phyloP scores from a whole-genome alignment of 2,113 vertebrate species.

The Eptatretus burgeri region DNA sequence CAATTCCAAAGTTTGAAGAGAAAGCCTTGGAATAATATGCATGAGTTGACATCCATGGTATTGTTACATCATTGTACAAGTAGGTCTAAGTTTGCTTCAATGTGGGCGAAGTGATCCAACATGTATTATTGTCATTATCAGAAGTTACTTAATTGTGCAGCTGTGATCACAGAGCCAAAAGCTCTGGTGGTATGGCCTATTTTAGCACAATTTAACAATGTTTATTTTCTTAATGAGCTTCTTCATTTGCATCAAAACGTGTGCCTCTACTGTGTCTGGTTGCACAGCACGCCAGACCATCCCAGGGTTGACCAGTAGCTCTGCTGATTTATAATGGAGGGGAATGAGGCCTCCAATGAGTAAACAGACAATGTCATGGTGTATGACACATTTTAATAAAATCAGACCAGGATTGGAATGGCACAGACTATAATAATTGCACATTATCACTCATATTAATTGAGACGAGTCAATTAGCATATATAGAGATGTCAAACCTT shows the following conservation, averaged over 20 bases:
- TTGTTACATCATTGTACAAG: no score
- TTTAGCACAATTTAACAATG: slow-evolving; percentile 1
- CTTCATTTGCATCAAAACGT: neutral
- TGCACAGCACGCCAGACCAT: neutral
- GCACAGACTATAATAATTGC: no score
- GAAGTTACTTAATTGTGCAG: slow-evolving; percentile 5
- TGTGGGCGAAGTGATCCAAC: no score
- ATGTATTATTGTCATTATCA: neutral
- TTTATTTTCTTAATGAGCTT: slow-evolving; percentile 4
- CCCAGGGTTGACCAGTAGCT: slow-evolving; percentile 4
- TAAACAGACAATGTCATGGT: neutral
- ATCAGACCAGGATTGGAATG: no score
- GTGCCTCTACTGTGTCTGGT: neutral
- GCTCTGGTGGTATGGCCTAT: neutral
- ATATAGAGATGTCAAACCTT: no score
- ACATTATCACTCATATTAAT: no score
- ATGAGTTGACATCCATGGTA: no score
- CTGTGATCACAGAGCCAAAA: neutral
- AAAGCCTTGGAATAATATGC: no score
- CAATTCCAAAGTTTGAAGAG: no score
- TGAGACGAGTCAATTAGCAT: no score
- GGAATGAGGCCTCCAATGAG: neutral
- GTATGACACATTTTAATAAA: no score
- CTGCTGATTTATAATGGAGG: neutral
- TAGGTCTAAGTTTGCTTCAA: no score